Base-by-base conservation (phyloP, 2,888 invertebrate species). In the Trachelus stipa region DNA sequence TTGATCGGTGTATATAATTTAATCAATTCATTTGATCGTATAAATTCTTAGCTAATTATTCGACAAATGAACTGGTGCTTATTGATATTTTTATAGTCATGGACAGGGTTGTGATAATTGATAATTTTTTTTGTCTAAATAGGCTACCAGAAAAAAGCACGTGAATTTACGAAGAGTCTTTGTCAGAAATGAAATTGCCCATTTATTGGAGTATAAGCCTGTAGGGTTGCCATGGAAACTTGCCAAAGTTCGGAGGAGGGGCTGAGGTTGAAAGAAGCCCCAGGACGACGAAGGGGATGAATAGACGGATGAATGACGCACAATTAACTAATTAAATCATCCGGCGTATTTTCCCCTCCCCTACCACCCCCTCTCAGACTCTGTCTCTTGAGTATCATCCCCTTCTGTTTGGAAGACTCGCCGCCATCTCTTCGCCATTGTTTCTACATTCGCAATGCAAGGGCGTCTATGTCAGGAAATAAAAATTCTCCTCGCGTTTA, bases 271-370 rank as follows among this genome's bases (percentile, higher is more conserved):
- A 79, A 77, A 82, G 76, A 81, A 80, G 23, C 56, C 56, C 56
- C 56, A 56, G 82, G 82, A 79, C 81, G 76, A 73, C 81, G 84
- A 86, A 87, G 88, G 88, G 90, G 89, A 89, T 90, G 90, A 90
- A 90, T 90, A 89, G 90, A 90, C 90, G 90, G 91, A 90, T 90
- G 90, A 90, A 90, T 90, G 90, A 90, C 90, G 90, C 90, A 90
- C 90, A 90, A 90, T 90, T 91, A 90, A 90, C 90, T 90, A 90
- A 90, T 91, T 91, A 90, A 90, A 90, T 90, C 90, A 90, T 90
- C 90, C 90, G 79, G 87, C 89, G 87, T 56, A 88, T 88, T 88
- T 88, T 87, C 86, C 85, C 85, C 85, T 6, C 15, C 56, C 40
- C 2, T 6, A 0, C 37, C 37, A 12, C 6, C 15, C 40, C 15